Evolutionary conservation across 2,888 invertebrate genomes (phyloP), one percentile per base, ranked within the genome.

Genomic region (Operophtera brumata): DNA sequence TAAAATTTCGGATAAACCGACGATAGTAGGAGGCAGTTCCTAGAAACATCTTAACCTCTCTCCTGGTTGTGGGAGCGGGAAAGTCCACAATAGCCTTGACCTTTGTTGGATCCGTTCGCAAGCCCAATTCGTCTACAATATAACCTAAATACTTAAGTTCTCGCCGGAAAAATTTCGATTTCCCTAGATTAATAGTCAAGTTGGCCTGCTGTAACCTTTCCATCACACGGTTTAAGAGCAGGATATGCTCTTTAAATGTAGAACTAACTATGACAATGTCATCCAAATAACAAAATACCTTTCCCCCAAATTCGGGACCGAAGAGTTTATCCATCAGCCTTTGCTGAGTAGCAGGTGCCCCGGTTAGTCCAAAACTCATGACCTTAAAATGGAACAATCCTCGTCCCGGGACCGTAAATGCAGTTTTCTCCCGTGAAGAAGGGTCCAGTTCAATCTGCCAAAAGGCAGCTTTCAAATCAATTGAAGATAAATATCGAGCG

Each of bases 401-500:
- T 0, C 54, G 44, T n/a, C n/a, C n/a, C n/a, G n/a, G n/a, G n/a
- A n/a, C n/a, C n/a, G n/a, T n/a, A n/a, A n/a, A n/a, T n/a, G 58
- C 58, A 1, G 54, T 54, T 37, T 54, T 57, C 25, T 48, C 49
- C 5, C 28, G 8, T 9, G 32, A 32, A 2, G 32, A 32, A 32
- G 28, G 6, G 28, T 28, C 28, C 28, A 28, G 28, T 4, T 7
- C 7, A 6, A 57, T 41, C 13, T 57, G 52, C 45, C 45, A 57
- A 48, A 37, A 57, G 0, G 47, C 49, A 0, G 54, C 43, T 13
- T 58, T 55, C n/a, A 68, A 37, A 57, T 66, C 64, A 5, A 68
- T 52, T 6, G 61, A 61, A 5, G 57, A 47, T 1, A 66, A 35
- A 40, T 54, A 64, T 10, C 44, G 50, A 20, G 63, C 63, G 25